phyloP scores from a whole-genome alignment of 2,888 invertebrate species.

The Phengaris arion region DNA sequence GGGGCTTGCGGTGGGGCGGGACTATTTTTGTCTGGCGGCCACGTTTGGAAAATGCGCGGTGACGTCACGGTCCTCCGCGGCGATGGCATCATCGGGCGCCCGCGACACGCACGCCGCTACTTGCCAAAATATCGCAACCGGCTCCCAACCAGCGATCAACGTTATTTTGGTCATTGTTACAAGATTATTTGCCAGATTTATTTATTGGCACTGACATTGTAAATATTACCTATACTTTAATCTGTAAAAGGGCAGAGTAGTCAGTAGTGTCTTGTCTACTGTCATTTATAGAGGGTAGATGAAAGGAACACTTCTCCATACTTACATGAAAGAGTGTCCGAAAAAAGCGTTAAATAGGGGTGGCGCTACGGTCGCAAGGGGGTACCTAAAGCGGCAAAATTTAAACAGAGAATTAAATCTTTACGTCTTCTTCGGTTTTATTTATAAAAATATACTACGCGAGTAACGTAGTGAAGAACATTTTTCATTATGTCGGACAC shows the following conservation, averaged over 20 bases:
- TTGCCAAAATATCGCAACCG: slow-evolving; percentile 75
- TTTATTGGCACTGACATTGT: slow-evolving; percentile 27
- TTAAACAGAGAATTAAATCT: no score
- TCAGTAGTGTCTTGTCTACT: no score
- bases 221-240: not conserved
- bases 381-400: no score
- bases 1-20: slow-evolving; percentile 71
- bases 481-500: no score
- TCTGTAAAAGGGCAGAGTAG: not conserved
- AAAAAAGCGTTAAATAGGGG: no score
- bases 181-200: slow-evolving; percentile 42
- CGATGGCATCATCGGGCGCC: slow-evolving; percentile 76
- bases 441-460: no score
- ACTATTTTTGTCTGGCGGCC: slow-evolving; percentile 79
- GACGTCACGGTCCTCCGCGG: slow-evolving; percentile 76
- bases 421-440: no score
- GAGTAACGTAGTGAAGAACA: no score
- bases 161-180: slow-evolving; percentile 73
- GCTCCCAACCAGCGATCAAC: slow-evolving; percentile 60
- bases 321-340: no score
- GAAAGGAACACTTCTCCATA: no score
- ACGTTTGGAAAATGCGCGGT: slow-evolving; percentile 78
- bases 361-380: no score
- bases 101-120: slow-evolving; percentile 71
- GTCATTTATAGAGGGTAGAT: no score